A percentile compares a stretch with the other conserved stretches of the same genome.
Conservation (phyloP, 2,113 vertebrate species). For the Passer montanus region DNA sequence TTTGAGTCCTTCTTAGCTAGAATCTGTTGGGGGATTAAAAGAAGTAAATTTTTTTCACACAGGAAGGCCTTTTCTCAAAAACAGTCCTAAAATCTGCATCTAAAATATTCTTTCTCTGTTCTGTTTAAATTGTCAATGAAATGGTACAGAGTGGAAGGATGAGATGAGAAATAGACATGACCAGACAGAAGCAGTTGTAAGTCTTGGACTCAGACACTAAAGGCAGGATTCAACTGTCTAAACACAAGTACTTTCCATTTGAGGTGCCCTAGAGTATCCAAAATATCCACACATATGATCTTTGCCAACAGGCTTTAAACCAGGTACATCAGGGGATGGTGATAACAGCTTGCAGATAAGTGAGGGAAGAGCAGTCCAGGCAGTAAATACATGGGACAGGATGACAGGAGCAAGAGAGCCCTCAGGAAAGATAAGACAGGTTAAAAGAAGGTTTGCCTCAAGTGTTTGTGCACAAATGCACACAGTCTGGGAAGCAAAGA, state of each 20-base stretch:
- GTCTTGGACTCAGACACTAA: not conserved
- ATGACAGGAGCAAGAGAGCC: slow-evolving; percentile 30
- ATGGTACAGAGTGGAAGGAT: not conserved
- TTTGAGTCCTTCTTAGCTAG: not conserved
- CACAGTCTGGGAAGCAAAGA: not conserved
- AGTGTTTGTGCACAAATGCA: slow-evolving; percentile 22
- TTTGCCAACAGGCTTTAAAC: slow-evolving; percentile 68
- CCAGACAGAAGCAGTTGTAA: slow-evolving; percentile 18
- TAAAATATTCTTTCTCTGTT: not conserved
- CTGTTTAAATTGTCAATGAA: not conserved
- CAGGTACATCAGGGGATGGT: slow-evolving; percentile 23
- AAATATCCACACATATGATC: slow-evolving; percentile 63
- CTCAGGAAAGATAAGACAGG: slow-evolving; percentile 23
- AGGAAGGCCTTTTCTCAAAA: not conserved
- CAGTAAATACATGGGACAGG: slow-evolving; percentile 47
- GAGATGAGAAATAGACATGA: slow-evolving; percentile 5
- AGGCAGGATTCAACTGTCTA: slow-evolving; percentile 39
- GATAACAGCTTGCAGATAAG: slow-evolving; percentile 53
- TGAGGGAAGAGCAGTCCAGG: slow-evolving; percentile 15
- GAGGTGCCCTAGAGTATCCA: slow-evolving; percentile 58
- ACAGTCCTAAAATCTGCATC: not conserved
- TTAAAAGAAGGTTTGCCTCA: slow-evolving; percentile 36
- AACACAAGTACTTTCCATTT: not conserved
- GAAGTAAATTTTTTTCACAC: not conserved
- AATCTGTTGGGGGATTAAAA: not conserved